These are phyloP conservation scores for Hylomyscus alleni DNA, from an alignment of 2,797 vertebrate species.

Conservation along the genomic window DNA sequence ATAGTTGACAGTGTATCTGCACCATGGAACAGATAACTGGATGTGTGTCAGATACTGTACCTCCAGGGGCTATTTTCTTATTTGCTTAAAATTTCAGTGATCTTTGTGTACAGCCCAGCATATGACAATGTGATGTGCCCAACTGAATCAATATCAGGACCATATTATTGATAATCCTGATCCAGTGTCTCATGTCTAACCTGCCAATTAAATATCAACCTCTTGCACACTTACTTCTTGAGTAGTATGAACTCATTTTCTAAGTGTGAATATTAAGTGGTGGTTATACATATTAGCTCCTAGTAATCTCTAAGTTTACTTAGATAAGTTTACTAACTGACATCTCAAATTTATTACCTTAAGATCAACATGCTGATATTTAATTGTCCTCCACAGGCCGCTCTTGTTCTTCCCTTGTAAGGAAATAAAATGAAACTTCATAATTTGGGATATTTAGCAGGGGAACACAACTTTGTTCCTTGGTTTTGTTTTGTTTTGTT, in stretches of 20 bases:
- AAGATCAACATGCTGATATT: background rate
- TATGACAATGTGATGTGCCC: background rate
- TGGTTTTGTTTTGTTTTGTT: background rate
- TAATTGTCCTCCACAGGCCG: background rate
- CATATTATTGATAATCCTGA: background rate
- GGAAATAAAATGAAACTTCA: background rate
- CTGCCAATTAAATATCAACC: background rate
- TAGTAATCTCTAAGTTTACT: background rate
- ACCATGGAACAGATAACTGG: background rate
- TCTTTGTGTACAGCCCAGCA: background rate
- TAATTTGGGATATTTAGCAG: background rate
- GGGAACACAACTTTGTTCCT: background rate
- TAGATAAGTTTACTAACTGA: background rate
- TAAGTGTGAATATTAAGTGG: background rate
- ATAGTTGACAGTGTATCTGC: background rate
- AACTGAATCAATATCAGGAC: background rate
- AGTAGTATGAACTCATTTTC: background rate
- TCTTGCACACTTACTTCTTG: background rate
- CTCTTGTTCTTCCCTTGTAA: background rate
- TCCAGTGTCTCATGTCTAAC: background rate
- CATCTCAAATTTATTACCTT: background rate
- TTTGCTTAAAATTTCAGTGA: background rate
- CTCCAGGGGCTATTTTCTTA: background rate
- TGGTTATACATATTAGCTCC: background rate
- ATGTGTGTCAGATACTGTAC: background rate